These are phyloP conservation scores for Apistogramma diplotaenia DNA, from an alignment of 2,113 vertebrate species.

Conservation along the genomic window DNA sequence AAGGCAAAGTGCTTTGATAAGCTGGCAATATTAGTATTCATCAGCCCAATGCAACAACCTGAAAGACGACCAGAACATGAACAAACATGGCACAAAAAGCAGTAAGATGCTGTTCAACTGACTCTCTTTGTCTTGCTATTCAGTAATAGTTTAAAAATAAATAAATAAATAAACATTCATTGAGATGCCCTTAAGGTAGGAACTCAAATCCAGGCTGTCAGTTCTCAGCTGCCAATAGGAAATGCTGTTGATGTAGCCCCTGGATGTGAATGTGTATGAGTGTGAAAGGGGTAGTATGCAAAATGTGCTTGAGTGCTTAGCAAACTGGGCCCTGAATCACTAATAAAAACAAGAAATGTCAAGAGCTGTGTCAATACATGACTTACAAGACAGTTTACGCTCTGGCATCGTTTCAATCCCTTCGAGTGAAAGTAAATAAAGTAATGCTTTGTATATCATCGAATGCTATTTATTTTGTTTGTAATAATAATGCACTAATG, in stretches of 20 bases:
- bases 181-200: constrained; percentile 9
- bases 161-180: neutral
- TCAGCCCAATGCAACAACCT: neutral
- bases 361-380: neutral
- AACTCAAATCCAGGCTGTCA: constrained; percentile 17
- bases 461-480: neutral
- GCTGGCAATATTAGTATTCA: neutral
- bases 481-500: neutral
- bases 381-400: neutral
- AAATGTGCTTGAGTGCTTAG: neutral
- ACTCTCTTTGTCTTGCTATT: neutral
- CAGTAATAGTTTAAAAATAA: neutral
- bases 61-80: neutral
- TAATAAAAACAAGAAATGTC: neutral
- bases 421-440: neutral
- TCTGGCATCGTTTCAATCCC: neutral
- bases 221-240: constrained; percentile 18
- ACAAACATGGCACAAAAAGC: neutral
- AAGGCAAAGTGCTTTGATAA: neutral
- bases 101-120: constrained; percentile 1
- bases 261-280: constrained; percentile 6
- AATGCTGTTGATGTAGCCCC: neutral
- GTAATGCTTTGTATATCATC: neutral
- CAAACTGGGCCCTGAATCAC: neutral
- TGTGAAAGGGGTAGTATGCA: neutral